phyloP scores from a whole-genome alignment of 53 echinoderm and acorn worm species.

The Hippasteria phrygiana region DNA sequence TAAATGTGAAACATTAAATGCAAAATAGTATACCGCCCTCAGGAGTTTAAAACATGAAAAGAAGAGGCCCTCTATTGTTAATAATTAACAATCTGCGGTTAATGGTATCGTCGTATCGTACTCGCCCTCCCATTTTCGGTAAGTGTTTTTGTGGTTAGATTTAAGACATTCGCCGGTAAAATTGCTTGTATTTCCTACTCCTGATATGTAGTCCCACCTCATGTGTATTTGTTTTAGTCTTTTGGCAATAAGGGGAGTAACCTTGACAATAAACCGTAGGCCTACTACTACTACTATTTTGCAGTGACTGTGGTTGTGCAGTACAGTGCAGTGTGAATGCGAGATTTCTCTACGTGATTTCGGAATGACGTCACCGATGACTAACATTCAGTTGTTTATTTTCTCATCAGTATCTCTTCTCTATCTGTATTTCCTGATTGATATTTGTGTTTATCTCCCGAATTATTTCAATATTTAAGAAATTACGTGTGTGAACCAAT shows the following conservation, averaged over 20 bases:
- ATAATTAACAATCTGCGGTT: neutral
- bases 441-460: too few species aligned
- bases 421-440: too few species aligned
- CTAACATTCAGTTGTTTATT: neutral
- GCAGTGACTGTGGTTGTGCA: too few species aligned
- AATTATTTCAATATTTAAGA: too few species aligned
- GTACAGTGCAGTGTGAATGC: too few species aligned
- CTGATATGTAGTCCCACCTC: neutral
- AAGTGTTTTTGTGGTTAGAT: neutral
- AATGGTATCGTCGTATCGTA: neutral
- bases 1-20: neutral
- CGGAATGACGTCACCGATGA: neutral
- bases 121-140: conserved; percentile 12
- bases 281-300: too few species aligned
- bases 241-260: too few species aligned
- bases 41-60: neutral
- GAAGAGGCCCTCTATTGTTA: conserved; percentile 20
- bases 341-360: neutral
- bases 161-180: neutral
- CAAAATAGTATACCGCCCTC: conserved; percentile 17
- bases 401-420: too few species aligned
- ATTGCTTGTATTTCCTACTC: neutral
- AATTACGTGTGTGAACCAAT: too few species aligned
- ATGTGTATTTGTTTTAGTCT: neutral
- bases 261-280: too few species aligned